These are phyloP conservation scores for Leptinotarsa undecemlineata DNA, from an alignment of 1,140 invertebrate species.

Conservation along the genomic window DNA sequence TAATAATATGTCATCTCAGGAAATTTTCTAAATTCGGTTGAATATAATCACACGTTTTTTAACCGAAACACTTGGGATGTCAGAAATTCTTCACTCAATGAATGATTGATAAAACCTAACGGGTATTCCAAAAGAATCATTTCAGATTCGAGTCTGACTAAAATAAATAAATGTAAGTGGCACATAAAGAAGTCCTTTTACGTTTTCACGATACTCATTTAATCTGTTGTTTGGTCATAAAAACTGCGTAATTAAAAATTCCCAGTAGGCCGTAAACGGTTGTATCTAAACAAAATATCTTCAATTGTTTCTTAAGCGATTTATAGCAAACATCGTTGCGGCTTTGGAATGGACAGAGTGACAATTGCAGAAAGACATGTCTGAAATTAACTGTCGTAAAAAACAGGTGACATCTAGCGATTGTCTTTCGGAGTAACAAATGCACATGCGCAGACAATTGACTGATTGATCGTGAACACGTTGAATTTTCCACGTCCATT, in stretches of 20 bases:
- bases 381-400: slow-evolving; percentile 50
- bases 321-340: slow-evolving; percentile 43
- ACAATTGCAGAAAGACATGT: slow-evolving; percentile 47
- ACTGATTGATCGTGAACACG: slow-evolving; percentile 44
- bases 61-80: neutral
- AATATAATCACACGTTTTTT: too few species aligned
- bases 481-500: slow-evolving; percentile 3
- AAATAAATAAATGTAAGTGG: slow-evolving; percentile 27
- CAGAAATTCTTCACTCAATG: neutral
- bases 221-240: slow-evolving; percentile 22
- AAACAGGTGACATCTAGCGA: slow-evolving; percentile 49
- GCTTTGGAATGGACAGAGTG: slow-evolving; percentile 38
- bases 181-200: slow-evolving; percentile 24
- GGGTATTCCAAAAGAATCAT: slow-evolving; percentile 10
- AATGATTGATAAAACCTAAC: neutral
- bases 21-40: too few species aligned
- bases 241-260: slow-evolving; percentile 41
- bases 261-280: slow-evolving; percentile 41
- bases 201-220: slow-evolving; percentile 18
- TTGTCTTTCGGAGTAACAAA: slow-evolving; percentile 35
- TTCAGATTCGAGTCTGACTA: neutral
- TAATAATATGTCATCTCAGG: too few species aligned
- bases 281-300: slow-evolving; percentile 44
- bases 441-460: slow-evolving; percentile 39
- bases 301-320: slow-evolving; percentile 45